Evolutionary conservation across 2,888 invertebrate species (phyloP).

Genomic region (Drosophila helvetica): DNA sequence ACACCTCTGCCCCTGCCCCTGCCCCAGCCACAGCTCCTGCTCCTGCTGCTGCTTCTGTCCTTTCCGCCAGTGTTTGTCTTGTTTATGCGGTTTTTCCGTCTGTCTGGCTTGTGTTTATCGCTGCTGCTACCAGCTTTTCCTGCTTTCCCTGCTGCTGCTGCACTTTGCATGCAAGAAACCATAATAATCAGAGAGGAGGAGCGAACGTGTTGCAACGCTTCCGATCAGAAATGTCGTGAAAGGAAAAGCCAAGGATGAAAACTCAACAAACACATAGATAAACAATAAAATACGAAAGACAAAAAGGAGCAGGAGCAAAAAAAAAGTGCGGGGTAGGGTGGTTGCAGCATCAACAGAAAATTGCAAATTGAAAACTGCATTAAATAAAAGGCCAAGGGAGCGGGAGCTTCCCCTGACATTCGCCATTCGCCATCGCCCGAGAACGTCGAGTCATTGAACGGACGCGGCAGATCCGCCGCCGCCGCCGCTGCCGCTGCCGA

Average conservation of each 20-base stretch:
- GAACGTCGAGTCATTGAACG: conserved; percentile 68
- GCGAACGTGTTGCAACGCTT: conserved; percentile 29
- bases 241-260: conserved; percentile 57
- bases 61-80: conserved; percentile 37
- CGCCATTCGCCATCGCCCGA: conserved; percentile 16
- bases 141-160: conserved; percentile 39
- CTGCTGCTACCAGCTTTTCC: conserved; percentile 19
- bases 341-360: conserved; percentile 50
- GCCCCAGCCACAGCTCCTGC: background rate
- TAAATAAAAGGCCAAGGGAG: conserved; percentile 22
- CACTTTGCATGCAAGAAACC: conserved; percentile 77
- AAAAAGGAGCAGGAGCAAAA: conserved; percentile 15
- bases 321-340: conserved; percentile 43
- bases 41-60: background rate
- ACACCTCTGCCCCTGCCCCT: conserved; percentile 48
- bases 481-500: background rate
- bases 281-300: conserved; percentile 53
- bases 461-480: conserved; percentile 5
- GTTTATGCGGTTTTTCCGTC: conserved; percentile 62
- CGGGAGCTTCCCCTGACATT: conserved; percentile 28
- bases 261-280: conserved; percentile 49
- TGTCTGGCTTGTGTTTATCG: conserved; percentile 67
- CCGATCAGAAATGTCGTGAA: conserved; percentile 62
- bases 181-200: conserved; percentile 61
- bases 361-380: conserved; percentile 63